Percentiles rank a stretch among this genome's conserved stretches.
phyloP scores from a whole-genome alignment of 2,797 vertebrate species.

The Pteronotus mesoamericanus region DNA sequence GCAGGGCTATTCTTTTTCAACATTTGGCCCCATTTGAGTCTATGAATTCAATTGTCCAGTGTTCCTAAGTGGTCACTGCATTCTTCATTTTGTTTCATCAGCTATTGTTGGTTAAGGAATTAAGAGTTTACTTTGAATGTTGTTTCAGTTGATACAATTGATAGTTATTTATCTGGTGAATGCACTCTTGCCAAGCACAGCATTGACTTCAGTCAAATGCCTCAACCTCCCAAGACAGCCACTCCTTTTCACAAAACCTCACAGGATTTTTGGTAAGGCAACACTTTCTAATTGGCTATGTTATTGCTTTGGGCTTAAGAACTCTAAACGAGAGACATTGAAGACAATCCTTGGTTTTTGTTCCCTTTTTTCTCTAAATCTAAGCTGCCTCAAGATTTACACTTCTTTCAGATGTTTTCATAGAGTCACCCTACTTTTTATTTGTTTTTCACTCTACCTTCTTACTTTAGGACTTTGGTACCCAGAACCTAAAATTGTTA shows the following conservation, averaged over 20 bases:
- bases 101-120: not conserved
- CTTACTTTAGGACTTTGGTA: not conserved
- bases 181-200: not conserved
- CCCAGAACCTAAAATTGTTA: not conserved
- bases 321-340: not conserved
- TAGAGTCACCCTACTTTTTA: not conserved
- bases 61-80: not conserved
- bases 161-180: not conserved
- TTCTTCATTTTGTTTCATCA: not conserved
- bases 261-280: not conserved
- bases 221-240: not conserved
- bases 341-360: not conserved
- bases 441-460: not conserved
- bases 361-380: not conserved
- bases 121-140: not conserved
- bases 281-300: not conserved
- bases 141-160: not conserved
- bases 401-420: not conserved
- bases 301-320: not conserved
- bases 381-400: not conserved
- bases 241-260: not conserved
- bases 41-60: not conserved
- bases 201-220: not conserved
- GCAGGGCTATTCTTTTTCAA: not conserved
- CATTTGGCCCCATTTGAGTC: not conserved